Percentiles rank a stretch among this genome's conserved stretches.
Evolutionary conservation across 2,113 vertebrate species (phyloP).

Genomic region (Nestor notabilis): DNA sequence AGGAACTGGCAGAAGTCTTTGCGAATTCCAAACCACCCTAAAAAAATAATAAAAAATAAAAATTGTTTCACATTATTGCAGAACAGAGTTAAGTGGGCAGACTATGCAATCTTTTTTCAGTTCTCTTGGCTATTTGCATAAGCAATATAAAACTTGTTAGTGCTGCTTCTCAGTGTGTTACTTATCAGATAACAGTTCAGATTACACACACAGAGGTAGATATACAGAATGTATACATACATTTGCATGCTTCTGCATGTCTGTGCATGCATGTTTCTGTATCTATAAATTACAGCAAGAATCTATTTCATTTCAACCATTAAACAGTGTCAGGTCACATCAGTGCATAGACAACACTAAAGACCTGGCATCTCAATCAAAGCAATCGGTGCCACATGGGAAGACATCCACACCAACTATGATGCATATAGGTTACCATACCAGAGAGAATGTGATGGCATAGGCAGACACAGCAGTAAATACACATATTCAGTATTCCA

Average conservation of each 20-base stretch:
- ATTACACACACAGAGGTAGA: background rate
- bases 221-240: background rate
- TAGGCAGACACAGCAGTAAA: background rate
- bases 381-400: background rate
- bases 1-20: slow-evolving; percentile 99
- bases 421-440: background rate
- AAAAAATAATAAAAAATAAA: background rate
- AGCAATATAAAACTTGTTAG: background rate
- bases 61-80: background rate
- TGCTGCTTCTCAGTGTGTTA: background rate
- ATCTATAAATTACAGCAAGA: background rate
- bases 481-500: background rate
- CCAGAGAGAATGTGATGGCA: background rate
- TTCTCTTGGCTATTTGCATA: background rate
- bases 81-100: background rate
- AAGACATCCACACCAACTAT: background rate
- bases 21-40: slow-evolving; percentile 99
- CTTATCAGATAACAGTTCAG: background rate
- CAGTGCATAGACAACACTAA: background rate
- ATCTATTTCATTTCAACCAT: background rate
- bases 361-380: background rate
- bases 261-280: background rate
- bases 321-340: background rate
- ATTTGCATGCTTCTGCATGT: background rate
- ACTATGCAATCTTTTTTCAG: background rate